Evolutionary conservation across 2,797 vertebrate species (phyloP).

Genomic region (Enteromius afrohamiltoni): DNA sequence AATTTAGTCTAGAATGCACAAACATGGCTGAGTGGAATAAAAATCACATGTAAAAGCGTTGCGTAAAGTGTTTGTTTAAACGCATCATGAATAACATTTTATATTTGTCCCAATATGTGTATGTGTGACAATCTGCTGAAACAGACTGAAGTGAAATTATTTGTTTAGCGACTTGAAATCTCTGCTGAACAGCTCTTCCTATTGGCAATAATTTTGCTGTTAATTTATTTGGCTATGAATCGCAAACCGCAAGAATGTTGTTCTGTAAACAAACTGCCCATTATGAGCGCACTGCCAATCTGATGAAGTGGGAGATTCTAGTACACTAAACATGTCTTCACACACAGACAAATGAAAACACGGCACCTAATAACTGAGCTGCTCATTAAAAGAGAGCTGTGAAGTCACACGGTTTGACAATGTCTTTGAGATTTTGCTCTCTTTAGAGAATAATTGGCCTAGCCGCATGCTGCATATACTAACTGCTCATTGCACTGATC

Average conservation of each 20-base stretch:
- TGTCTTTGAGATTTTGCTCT: slow-evolving; percentile 40
- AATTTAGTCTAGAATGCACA: not conserved
- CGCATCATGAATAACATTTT: not conserved
- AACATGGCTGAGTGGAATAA: not conserved
- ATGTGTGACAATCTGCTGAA: slow-evolving; percentile 21
- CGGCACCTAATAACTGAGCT: slow-evolving; percentile 37
- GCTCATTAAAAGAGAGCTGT: slow-evolving; percentile 54
- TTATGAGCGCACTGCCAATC: slow-evolving; percentile 49
- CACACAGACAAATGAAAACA: slow-evolving; percentile 24
- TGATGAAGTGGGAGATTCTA: slow-evolving; percentile 50
- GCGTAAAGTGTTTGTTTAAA: not conserved
- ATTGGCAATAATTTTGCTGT: slow-evolving; percentile 73
- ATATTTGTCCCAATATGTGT: slow-evolving; percentile 23
- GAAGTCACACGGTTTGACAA: slow-evolving; percentile 20
- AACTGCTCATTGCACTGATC: slow-evolving; percentile 30
- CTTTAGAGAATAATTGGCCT: slow-evolving; percentile 41
- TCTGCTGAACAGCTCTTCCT: slow-evolving; percentile 41
- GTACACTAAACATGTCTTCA: slow-evolving; percentile 48
- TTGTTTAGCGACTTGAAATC: slow-evolving; percentile 26
- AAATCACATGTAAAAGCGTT: not conserved
- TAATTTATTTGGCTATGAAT: slow-evolving; percentile 75
- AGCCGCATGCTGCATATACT: slow-evolving; percentile 8
- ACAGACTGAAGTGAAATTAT: slow-evolving; percentile 31
- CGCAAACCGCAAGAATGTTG: slow-evolving; percentile 53
- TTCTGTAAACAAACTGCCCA: slow-evolving; percentile 55